Conservation (phyloP, 2,113 vertebrate genomes). For the Psilopsiagon aymara region DNA sequence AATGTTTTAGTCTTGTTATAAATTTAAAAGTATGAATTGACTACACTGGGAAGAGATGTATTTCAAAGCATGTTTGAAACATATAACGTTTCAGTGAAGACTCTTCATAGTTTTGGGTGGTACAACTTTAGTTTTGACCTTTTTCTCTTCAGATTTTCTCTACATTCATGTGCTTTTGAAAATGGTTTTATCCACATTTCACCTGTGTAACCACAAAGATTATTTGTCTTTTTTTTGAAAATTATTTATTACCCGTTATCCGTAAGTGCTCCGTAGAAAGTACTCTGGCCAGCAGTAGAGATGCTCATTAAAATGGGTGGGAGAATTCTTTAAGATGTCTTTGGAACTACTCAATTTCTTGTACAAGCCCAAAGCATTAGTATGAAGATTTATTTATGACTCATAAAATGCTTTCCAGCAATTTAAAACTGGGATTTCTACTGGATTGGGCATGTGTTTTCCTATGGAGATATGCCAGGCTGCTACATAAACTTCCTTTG, state of each 20-base stretch:
- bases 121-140: background rate
- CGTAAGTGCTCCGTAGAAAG: background rate
- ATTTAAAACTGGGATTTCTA: background rate
- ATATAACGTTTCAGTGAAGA: background rate
- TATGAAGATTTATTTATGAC: background rate
- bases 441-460: background rate
- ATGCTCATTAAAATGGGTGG: background rate
- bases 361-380: background rate
- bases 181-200: background rate
- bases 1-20: background rate
- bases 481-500: conserved; percentile 14
- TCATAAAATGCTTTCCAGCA: conserved; percentile 13
- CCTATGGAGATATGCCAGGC: background rate
- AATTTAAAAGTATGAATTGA: background rate
- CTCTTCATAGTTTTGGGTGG: background rate
- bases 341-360: background rate
- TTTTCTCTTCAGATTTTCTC: background rate
- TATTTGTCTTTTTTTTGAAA: background rate
- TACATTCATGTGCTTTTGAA: background rate
- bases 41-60: background rate
- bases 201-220: background rate
- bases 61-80: background rate
- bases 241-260: background rate
- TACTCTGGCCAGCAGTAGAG: background rate
- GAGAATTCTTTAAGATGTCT: background rate